These are phyloP conservation scores for Apis florea DNA, from an alignment of 1,140 invertebrate genomes.

Conservation along the genomic window DNA sequence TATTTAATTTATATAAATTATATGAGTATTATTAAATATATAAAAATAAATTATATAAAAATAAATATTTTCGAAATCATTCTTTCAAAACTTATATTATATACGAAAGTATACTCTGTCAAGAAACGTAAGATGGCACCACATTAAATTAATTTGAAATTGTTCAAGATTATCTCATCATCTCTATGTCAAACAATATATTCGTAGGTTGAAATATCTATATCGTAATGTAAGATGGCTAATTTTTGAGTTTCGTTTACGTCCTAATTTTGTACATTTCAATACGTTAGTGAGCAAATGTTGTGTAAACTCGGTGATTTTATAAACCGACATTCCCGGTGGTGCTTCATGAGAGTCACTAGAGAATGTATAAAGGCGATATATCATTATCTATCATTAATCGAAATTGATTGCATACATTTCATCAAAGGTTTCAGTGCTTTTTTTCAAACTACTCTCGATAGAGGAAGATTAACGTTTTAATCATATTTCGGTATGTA, in stretches of 20 bases:
- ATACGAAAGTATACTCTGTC: background rate
- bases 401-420: constrained; percentile 36
- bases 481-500: constrained; percentile 16
- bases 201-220: constrained; percentile 3
- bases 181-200: background rate
- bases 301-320: constrained; percentile 48
- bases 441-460: constrained; percentile 46
- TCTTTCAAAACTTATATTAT: background rate
- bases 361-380: constrained; percentile 23
- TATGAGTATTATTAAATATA: background rate
- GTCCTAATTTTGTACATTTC: constrained; percentile 18
- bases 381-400: constrained; percentile 20
- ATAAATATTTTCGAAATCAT: background rate
- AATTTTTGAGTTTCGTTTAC: constrained; percentile 38
- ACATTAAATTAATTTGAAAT: background rate
- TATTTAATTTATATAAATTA: too few species aligned
- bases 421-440: constrained; percentile 26
- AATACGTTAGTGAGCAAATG: constrained; percentile 47
- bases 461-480: constrained; percentile 35
- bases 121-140: background rate
- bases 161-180: background rate
- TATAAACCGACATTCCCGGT: constrained; percentile 19
- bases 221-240: constrained; percentile 35
- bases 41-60: background rate
- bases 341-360: constrained; percentile 53